Base-by-base conservation (phyloP, 1,140 invertebrate genomes). In the Archivesica marissinica region DNA sequence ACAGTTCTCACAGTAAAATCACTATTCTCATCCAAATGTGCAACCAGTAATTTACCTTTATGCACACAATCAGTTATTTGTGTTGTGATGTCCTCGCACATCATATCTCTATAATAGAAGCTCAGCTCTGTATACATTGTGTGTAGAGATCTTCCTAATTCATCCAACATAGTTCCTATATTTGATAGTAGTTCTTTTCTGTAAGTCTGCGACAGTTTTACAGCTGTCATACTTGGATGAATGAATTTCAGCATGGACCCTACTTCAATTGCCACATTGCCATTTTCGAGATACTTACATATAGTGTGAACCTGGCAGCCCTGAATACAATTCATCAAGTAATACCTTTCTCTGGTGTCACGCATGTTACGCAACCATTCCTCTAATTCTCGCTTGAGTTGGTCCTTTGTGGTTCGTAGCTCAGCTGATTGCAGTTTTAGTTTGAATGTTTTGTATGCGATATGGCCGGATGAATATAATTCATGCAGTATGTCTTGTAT, bases 1-100 rank as follows among this genome's bases (percentile, higher is more conserved):
- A 89, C 20, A 35, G 87, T 89, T 15, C 83, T 41, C 17, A 89
- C 52, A 3, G 84, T 61, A 56, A 78, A 72, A 2, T 77, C 66
- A 74, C 79, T 87, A 39, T 76, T 80, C 77, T 86, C 82, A 6
- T 82, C 78, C 15, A 86, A 25, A 35, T 50, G 72, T n/a, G 64
- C 47, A 81, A 88, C 39, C 11, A 72, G 47, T 11, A 88, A 15
- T 52, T 82, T 84, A 17, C 86, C 86, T 61, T 70, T 44, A 0
- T 38, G 72, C 17, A 85, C 83, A 44, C 44, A 44, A 54, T 88
- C 83, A 20, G 75, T 59, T 15, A 86, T 76, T 28, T 54, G 66
- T n/a, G 61, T 52, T 68, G 30, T 44, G 15, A 4, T 50, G 7
- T 50, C 23, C 0, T 70, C 41, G 4, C 30, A 2, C 7, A 3